A percentile compares a stretch with the other conserved stretches of the same genome.
These are phyloP conservation scores for Cossypha polioptera DNA, from an alignment of 2,797 vertebrate species.

Conservation along the genomic window DNA sequence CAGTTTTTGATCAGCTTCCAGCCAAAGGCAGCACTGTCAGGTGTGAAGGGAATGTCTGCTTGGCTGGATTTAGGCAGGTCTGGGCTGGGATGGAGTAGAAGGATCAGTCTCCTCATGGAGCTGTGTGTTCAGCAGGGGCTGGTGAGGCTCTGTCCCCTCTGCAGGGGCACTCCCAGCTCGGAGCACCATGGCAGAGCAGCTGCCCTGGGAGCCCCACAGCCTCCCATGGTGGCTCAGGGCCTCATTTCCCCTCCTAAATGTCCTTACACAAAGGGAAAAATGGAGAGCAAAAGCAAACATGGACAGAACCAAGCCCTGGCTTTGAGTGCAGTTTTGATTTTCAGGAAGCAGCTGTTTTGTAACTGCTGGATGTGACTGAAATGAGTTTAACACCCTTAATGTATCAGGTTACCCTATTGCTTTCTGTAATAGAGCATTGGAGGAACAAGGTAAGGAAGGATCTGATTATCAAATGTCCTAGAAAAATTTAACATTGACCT, in stretches of 20 bases:
- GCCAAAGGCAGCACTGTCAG: neutral
- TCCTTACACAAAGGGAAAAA: neutral
- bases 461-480: neutral
- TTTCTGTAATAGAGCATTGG: neutral
- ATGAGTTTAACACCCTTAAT: neutral
- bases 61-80: rapidly evolving
- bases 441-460: neutral
- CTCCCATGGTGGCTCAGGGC: rapidly evolving
- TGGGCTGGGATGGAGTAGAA: neutral
- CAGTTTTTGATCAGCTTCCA: neutral
- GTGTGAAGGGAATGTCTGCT: neutral
- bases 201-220: neutral
- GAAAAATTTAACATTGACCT: neutral
- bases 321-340: neutral
- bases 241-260: neutral
- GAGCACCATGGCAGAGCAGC: neutral
- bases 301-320: neutral
- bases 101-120: neutral
- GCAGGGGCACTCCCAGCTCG: neutral
- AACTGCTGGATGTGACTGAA: neutral
- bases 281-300: neutral
- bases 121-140: neutral
- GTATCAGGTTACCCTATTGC: neutral
- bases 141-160: neutral
- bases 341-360: neutral